Evolutionary conservation across 2,888 invertebrate species (phyloP), one percentile per base, ranked within the genome.

Genomic region (Epsilonema sp.): DNA sequence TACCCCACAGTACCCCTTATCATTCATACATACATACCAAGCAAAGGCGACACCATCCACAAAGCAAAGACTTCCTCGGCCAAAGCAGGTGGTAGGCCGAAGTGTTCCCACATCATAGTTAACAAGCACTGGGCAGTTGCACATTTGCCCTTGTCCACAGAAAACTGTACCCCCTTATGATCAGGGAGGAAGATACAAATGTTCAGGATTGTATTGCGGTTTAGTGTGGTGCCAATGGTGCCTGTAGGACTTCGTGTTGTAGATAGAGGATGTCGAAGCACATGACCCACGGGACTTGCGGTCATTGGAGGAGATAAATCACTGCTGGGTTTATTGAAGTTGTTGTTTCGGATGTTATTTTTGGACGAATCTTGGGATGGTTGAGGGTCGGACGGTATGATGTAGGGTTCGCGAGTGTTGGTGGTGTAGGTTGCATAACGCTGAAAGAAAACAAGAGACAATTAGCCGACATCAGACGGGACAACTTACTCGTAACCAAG

Each of bases 31-130:
- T n/a, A n/a, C n/a, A n/a, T n/a, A n/a, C n/a, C n/a, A n/a, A n/a
- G 68, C 48, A 86, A 74, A 2, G 84, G 79, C 57, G 89, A 90
- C 55, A 81, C 79, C 76, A 92, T 81, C 92, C 92, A 94, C 53
- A 92, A 69, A 0, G 86, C 79, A 63, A 94, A 90, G 5, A 86
- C 64, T 64, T 80, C 80, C 46, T 78, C 76, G n/a, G 83, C 82
- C 55, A 51, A 37, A 13, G 77, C 75, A 57, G 79, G 76, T 50
- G 76, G 78, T 53, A 90, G 72, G 16, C 80, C 80, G 57, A 90
- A 70, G 64, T 86, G 82, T 50, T 77, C 77, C 52, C 80, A 69
- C 49, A 81, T 75, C 53, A 78, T 74, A 46, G 70, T 69, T 50
- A 74, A 63, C 45, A 76, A 57, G 50, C 74, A 72, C 44, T 68